Conservation (phyloP, 1,140 invertebrate species). For the Hydropsyche tenuis region DNA sequence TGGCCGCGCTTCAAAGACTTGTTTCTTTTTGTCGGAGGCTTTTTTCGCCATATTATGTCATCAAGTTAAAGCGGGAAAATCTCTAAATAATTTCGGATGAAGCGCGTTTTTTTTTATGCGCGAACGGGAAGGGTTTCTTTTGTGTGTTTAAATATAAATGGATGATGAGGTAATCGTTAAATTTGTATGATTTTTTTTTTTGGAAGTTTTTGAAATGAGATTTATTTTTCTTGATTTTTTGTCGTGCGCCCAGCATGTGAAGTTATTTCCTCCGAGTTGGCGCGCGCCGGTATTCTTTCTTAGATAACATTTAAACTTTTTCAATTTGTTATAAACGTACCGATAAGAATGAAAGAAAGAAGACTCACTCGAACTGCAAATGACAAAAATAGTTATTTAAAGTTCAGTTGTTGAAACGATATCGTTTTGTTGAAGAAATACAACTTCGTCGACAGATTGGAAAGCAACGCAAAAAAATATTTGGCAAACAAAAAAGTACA, state of each 20-base stretch:
- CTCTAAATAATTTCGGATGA: neutral
- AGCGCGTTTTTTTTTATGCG: no score
- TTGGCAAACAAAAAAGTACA: no score
- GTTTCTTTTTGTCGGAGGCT: constrained; percentile 13
- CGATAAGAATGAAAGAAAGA: constrained; percentile 33
- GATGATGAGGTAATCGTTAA: no score
- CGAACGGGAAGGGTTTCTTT: no score
- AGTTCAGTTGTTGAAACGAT: constrained; percentile 24
- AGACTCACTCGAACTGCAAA: constrained; percentile 40
- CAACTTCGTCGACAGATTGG: neutral
- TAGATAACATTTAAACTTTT: constrained; percentile 41
- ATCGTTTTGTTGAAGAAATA: constrained; percentile 21
- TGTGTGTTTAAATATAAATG: no score
- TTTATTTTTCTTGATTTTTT: constrained; percentile 12
- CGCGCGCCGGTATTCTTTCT: constrained; percentile 24
- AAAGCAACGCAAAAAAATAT: neutral
- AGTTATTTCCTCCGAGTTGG: constrained; percentile 21
- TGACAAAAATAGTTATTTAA: constrained; percentile 41
- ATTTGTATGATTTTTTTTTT: no score
- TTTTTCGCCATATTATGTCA: constrained; percentile 23
- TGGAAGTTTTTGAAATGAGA: neutral
- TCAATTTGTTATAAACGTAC: constrained; percentile 39
- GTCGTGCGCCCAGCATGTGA: neutral
- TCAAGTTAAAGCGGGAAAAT: constrained; percentile 24
- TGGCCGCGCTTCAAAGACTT: constrained; percentile 24